These are phyloP conservation scores for Drosophila niveifrons DNA, from an alignment of 2,888 invertebrate genomes.

Conservation along the genomic window DNA sequence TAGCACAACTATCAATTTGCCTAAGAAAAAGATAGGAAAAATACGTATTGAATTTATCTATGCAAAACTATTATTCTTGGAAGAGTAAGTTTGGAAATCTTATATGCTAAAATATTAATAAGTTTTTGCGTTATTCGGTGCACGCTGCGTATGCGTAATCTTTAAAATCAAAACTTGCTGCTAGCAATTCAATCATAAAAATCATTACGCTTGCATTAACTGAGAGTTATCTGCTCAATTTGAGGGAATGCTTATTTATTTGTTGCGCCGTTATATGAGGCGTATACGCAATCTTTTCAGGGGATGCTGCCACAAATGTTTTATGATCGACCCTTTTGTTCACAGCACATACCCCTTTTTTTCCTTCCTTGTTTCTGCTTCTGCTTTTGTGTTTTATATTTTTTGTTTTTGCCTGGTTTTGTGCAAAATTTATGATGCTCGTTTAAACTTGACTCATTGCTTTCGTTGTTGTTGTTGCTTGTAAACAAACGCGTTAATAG, in stretches of 20 bases:
- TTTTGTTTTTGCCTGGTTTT: constrained; percentile 39
- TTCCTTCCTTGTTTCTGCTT: neutral
- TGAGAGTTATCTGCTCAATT: neutral
- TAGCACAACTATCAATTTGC: too few relatives aligned
- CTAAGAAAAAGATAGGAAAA: too few relatives aligned
- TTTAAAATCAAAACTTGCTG: neutral
- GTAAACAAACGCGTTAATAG: constrained; percentile 77
- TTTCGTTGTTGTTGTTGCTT: constrained; percentile 45
- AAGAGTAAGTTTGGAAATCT: too few relatives aligned
- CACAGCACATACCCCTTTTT: too few relatives aligned
- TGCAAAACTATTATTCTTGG: too few relatives aligned
- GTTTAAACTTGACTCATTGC: constrained; percentile 52
- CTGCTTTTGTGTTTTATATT: constrained; percentile 38
- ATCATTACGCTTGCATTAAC: neutral
- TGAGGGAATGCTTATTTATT: constrained; percentile 1
- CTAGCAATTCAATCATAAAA: neutral
- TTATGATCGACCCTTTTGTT: constrained; percentile 33
- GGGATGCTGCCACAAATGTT: constrained; percentile 2
- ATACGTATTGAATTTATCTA: too few relatives aligned
- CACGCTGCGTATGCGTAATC: constrained; percentile 1
- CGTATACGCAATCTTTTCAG: constrained; percentile 44
- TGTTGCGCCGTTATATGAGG: constrained; percentile 10
- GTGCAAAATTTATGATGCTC: constrained; percentile 66
- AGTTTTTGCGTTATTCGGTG: too few relatives aligned
- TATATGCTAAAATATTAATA: too few relatives aligned